phyloP scores from a whole-genome alignment of 2,797 vertebrate species.

The Salmo trutta region DNA sequence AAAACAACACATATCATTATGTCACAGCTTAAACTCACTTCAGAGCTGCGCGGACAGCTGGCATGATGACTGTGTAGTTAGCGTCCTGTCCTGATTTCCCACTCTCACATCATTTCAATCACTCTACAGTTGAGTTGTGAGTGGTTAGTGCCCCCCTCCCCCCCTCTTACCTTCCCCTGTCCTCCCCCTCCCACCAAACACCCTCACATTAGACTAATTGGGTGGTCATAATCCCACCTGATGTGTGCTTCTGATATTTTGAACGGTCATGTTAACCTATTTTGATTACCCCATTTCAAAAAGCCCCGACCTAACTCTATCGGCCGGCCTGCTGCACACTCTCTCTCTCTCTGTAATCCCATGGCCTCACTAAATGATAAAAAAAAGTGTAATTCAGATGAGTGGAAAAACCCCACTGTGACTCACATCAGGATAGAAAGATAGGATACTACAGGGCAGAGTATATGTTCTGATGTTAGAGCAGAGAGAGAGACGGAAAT shows the following conservation, averaged over 20 bases:
- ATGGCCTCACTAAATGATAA: constrained; percentile 60
- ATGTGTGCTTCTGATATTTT: constrained; percentile 79
- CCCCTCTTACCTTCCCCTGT: constrained; percentile 14
- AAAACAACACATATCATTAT: too few species aligned
- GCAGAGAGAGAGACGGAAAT: constrained; percentile 39
- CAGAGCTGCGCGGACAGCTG: too few species aligned
- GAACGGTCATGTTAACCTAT: constrained; percentile 77
- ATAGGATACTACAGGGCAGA: constrained; percentile 53
- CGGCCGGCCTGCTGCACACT: neutral
- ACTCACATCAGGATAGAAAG: constrained; percentile 36
- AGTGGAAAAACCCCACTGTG: constrained; percentile 57
- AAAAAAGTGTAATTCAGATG: constrained; percentile 73
- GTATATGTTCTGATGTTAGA: constrained; percentile 58
- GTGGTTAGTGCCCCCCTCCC: too few species aligned
- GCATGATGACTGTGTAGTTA: too few species aligned
- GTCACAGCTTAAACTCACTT: too few species aligned
- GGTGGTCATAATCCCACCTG: constrained; percentile 79
- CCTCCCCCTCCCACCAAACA: constrained; percentile 54
- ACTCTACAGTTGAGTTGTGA: too few species aligned
- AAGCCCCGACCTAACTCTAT: constrained; percentile 34
- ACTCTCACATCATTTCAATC: neutral
- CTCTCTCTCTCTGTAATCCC: constrained; percentile 65
- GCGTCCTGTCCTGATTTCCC: too few species aligned
- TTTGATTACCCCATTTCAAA: constrained; percentile 79
- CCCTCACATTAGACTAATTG: constrained; percentile 85